Conservation (phyloP, 2,113 vertebrate genomes). For the Cochlearius cochlearius region DNA sequence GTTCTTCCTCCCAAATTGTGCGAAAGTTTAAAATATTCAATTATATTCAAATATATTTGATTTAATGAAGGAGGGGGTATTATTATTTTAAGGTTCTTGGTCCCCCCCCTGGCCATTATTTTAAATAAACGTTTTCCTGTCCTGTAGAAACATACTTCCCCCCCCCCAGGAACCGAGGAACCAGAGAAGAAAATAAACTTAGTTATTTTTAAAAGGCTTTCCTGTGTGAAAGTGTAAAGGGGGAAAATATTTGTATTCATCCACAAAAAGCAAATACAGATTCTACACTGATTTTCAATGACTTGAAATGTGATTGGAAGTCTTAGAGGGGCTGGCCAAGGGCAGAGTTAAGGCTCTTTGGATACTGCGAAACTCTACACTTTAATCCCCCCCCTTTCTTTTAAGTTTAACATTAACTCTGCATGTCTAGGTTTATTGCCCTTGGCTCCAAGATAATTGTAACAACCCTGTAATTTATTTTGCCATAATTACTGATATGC, state of each 20-base stretch:
- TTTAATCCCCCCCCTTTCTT: too few relatives aligned
- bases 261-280: neutral
- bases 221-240: neutral
- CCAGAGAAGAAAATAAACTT: neutral
- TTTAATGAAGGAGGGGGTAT: neutral
- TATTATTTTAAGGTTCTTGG: neutral
- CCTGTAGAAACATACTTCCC: neutral
- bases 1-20: neutral
- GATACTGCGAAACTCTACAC: neutral
- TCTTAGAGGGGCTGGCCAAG: neutral
- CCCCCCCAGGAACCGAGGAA: neutral
- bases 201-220: neutral
- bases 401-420: conserved; percentile 7
- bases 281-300: neutral
- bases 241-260: neutral
- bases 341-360: neutral
- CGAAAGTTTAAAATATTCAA: neutral
- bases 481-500: neutral
- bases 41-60: neutral
- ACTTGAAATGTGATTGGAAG: neutral
- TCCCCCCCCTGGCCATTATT: neutral
- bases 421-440: conserved; percentile 7
- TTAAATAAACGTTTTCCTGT: neutral
- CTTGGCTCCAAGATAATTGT: conserved; percentile 21
- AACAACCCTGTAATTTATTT: conserved; percentile 24